Evolutionary conservation across 2,113 vertebrate species (phyloP).

Genomic region (Poecile atricapillus): DNA sequence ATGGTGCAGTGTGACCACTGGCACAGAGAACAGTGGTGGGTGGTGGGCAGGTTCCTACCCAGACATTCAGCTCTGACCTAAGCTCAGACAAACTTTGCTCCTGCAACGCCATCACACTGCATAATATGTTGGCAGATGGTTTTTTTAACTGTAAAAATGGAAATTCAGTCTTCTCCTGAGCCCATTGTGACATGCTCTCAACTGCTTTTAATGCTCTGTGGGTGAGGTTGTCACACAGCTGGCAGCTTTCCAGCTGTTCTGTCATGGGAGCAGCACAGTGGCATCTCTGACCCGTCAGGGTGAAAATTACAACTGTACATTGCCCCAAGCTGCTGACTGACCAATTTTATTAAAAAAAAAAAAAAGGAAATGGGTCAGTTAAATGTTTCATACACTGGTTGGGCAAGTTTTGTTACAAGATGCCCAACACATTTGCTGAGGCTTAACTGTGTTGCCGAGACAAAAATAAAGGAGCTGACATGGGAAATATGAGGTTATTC

Average conservation of each 20-base stretch:
- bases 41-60: background rate
- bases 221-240: background rate
- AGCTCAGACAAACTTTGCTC: background rate
- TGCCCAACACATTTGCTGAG: background rate
- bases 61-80: accelerated
- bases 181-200: accelerated
- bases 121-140: accelerated
- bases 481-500: background rate
- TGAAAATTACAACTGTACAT: background rate
- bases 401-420: background rate
- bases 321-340: background rate
- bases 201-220: accelerated
- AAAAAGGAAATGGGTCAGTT: background rate
- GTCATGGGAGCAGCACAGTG: background rate
- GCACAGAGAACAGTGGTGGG: background rate
- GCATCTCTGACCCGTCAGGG: background rate
- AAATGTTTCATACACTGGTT: background rate
- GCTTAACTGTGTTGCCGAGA: background rate
- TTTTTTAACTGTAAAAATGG: background rate
- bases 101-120: background rate
- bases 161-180: background rate
- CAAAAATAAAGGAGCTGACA: background rate
- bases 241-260: background rate
- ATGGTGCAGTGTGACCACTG: background rate
- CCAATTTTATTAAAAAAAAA: background rate